Evolutionary conservation across 2,797 vertebrate genomes (phyloP).

Genomic region (Liasis olivaceus): DNA sequence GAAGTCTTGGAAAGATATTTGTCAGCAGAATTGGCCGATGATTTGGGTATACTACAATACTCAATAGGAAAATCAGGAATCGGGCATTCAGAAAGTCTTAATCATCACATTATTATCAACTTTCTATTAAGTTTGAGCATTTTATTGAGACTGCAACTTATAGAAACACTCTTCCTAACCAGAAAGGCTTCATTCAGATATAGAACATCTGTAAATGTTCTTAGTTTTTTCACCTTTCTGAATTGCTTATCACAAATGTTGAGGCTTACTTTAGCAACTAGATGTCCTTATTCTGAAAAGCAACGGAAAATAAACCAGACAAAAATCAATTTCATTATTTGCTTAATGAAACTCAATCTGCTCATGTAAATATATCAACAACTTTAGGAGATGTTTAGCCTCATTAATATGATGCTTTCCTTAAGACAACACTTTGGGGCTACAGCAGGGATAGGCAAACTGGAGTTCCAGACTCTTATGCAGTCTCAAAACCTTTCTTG

Average conservation of each 20-base stretch:
- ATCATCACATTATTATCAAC: not conserved
- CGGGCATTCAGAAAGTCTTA: not conserved
- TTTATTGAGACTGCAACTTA: not conserved
- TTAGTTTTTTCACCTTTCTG: not conserved
- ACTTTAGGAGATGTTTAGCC: not conserved
- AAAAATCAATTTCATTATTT: conserved; percentile 2
- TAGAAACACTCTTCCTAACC: not conserved
- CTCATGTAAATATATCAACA: not conserved
- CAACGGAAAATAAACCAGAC: not conserved
- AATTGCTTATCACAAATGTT: not conserved
- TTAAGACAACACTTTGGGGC: not conserved
- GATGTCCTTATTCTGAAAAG: not conserved
- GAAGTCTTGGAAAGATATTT: not conserved
- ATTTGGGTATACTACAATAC: not conserved
- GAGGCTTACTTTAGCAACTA: not conserved
- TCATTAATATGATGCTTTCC: not conserved
- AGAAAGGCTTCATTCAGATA: not conserved
- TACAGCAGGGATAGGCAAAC: not conserved
- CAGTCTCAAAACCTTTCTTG: not conserved
- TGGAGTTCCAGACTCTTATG: not conserved
- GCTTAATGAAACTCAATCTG: not conserved
- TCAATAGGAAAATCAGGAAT: not conserved
- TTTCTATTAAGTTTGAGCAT: not conserved
- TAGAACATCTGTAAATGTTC: not conserved
- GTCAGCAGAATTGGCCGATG: not conserved